Percentiles rank a stretch among this genome's conserved stretches.
phyloP scores from a whole-genome alignment of 2,113 vertebrate genomes.

The Solea senegalensis region DNA sequence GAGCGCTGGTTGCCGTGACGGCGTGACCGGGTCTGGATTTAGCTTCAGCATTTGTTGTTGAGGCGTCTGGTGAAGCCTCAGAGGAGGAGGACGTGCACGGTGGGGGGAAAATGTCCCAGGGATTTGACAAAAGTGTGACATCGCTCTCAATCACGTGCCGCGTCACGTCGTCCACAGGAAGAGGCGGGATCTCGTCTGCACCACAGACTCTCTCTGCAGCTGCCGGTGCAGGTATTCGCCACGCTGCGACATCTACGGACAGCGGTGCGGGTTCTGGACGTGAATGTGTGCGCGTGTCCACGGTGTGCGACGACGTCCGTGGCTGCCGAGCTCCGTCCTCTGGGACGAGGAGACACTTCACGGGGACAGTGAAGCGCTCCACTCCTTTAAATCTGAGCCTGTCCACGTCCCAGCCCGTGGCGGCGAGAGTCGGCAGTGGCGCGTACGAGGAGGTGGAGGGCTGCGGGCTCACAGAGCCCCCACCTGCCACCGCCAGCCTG shows the following conservation, averaged over 20 bases:
- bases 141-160: rapidly evolving
- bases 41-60: neutral
- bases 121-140: conserved; percentile 16
- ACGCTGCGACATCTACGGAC: neutral
- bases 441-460: conserved; percentile 28
- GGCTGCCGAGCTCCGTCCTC: conserved; percentile 25
- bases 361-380: conserved; percentile 42
- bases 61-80: neutral
- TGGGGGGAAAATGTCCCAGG: conserved; percentile 60
- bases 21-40: rapidly evolving
- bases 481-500: neutral
- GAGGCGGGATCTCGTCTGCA: neutral
- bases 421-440: neutral
- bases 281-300: neutral
- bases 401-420: conserved; percentile 57
- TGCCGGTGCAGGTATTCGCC: neutral
- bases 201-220: neutral
- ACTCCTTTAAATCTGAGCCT: conserved; percentile 31
- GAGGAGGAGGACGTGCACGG: conserved; percentile 13
- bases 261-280: neutral
- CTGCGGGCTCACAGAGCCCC: neutral
- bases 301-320: neutral
- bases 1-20: conserved; percentile 21
- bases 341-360: conserved; percentile 49
- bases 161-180: neutral